phyloP scores from a whole-genome alignment of 2,113 vertebrate species.

The Corynorhinus townsendii region DNA sequence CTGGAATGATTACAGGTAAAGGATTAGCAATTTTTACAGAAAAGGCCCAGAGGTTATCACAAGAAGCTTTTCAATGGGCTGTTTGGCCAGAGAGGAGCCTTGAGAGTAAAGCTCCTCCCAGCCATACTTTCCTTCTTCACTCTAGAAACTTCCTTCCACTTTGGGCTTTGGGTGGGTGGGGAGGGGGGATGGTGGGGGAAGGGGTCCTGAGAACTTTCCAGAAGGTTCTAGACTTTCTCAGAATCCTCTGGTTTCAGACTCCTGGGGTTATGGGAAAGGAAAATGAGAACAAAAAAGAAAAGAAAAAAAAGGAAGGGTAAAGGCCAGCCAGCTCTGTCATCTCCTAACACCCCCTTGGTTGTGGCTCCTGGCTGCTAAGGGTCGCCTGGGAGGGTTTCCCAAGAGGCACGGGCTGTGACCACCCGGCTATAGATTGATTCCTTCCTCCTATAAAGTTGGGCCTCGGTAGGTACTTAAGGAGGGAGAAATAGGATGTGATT shows the following conservation, averaged over 20 bases:
- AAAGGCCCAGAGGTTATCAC: not conserved
- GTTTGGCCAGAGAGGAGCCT: not conserved
- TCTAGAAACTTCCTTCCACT: not conserved
- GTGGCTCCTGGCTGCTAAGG: not conserved
- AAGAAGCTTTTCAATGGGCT: not conserved
- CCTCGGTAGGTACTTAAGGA: slow-evolving; percentile 49
- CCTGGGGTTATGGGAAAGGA: not conserved
- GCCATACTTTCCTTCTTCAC: not conserved
- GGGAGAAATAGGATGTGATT: slow-evolving; percentile 49
- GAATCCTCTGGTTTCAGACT: not conserved
- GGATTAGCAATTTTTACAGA: not conserved
- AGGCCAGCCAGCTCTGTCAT: not conserved
- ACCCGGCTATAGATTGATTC: slow-evolving; percentile 51
- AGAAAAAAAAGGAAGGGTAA: not conserved
- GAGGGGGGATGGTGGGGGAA: too few relatives aligned
- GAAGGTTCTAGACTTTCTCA: not conserved
- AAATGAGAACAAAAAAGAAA: not conserved
- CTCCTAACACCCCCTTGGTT: not conserved
- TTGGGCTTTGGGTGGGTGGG: not conserved
- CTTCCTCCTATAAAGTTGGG: slow-evolving; percentile 60
- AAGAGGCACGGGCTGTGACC: slow-evolving; percentile 12
- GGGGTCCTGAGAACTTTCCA: not conserved
- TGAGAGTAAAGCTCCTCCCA: not conserved
- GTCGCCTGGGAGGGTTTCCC: not conserved
- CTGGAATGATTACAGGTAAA: not conserved